Percentiles rank a stretch among this genome's conserved stretches.
Conservation (phyloP, 1,140 invertebrate species). For the Drosophila tani region DNA sequence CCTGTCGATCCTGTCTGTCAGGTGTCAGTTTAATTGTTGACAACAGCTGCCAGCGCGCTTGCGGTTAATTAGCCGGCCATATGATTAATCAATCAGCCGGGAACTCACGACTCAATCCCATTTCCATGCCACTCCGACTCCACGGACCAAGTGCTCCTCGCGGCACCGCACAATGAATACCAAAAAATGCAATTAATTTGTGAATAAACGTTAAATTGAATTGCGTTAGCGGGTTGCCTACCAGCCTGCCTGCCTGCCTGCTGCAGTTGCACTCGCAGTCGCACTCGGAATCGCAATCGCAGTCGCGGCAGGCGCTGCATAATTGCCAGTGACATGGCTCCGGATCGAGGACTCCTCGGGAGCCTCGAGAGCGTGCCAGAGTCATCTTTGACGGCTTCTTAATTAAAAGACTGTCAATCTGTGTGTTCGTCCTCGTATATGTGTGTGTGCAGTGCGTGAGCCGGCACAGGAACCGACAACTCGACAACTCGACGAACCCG, state of each 20-base stretch:
- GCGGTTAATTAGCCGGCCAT: constrained; percentile 70
- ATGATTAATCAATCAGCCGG: constrained; percentile 45
- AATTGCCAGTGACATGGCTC: constrained; percentile 76
- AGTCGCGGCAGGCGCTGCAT: constrained; percentile 48
- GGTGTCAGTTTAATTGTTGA: constrained; percentile 63
- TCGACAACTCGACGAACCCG: constrained; percentile 30
- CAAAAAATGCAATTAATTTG: constrained; percentile 80
- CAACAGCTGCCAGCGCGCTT: constrained; percentile 64
- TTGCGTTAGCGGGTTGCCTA: constrained; percentile 42
- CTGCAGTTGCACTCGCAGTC: constrained; percentile 3
- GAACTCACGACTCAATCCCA: constrained; percentile 1
- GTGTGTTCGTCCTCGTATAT: constrained; percentile 37
- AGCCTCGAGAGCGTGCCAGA: constrained; percentile 58
- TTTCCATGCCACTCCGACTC: neutral
- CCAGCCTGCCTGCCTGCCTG: constrained; percentile 3
- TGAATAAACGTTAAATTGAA: constrained; percentile 81
- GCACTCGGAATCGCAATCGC: neutral
- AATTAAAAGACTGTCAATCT: constrained; percentile 84
- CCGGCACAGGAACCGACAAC: constrained; percentile 40
- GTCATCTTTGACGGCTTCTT: constrained; percentile 82
- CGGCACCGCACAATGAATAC: constrained; percentile 57
- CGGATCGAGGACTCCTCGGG: constrained; percentile 27
- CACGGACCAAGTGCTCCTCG: constrained; percentile 6
- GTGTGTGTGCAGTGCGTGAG: constrained; percentile 40
- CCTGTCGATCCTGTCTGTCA: constrained; percentile 18